Evolutionary conservation across 2,888 invertebrate species (phyloP), one percentile per base, ranked within the genome.

Genomic region (Spisula solida): DNA sequence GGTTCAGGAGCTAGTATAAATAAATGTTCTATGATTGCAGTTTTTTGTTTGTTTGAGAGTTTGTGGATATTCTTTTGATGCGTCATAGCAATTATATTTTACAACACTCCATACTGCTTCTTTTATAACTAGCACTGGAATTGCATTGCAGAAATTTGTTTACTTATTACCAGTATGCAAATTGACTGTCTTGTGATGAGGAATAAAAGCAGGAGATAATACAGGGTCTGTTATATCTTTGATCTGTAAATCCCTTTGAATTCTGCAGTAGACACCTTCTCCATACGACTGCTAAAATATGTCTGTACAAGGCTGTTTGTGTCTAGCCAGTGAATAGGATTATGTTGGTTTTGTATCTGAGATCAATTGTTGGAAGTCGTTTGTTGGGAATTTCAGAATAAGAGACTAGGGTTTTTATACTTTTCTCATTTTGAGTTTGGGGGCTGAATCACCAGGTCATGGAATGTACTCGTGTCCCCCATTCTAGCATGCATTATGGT

Each of bases 161-260:
- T 75, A 75, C 75, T 75, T 75, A 75, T 75, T 31, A 34, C 29
- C 75, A 75, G 34, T 25, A 75, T 75, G 75, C 34, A 34, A 75
- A 75, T 75, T 75, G 31, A 31, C 75, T 18, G 75, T 18, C 75
- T 31, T 75, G 5, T 34, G 16, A 75, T 34, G 31, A 18, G 31
- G 75, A 75, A 75, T 75, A 75, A 75, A 75, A 75, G 31, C 34
- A 10, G 31, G 34, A 16, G 2, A 31, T 34, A 31, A 31, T 75
- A 75, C 75, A 31, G 16, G 34, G 31, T 75, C 75, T 25, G 12
- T 75, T 4, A 31, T 8, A 31, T 75, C 75, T 75, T 31, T 34
- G 34, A 75, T 75, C 14, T 12, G 4, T 75, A 18, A 75, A 75
- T 31, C 34, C 34, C 31, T 75, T 75, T 75, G 75, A 31, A 75